These are phyloP conservation scores for Rhynchotus rufescens DNA, from an alignment of 2,797 vertebrate genomes.

Conservation along the genomic window DNA sequence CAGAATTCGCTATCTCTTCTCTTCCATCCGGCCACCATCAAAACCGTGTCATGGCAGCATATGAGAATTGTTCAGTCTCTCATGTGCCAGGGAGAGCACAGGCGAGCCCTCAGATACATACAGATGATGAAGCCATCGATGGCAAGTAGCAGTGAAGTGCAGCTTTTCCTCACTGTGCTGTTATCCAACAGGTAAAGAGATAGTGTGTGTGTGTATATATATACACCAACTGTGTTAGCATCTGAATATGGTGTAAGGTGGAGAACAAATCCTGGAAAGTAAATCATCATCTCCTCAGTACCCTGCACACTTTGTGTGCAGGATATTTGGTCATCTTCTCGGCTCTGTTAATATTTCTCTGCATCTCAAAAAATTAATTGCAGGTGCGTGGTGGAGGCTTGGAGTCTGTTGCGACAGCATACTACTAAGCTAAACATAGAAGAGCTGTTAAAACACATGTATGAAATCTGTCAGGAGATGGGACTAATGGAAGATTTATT, in stretches of 20 bases:
- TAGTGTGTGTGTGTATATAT: too few relatives aligned
- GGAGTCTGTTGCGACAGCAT: slow-evolving; percentile 88
- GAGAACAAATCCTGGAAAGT: neutral
- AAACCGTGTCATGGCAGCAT: slow-evolving; percentile 90
- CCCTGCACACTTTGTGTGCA: neutral
- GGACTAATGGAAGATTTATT: slow-evolving; percentile 93
- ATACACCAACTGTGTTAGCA: accelerated
- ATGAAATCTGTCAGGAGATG: slow-evolving; percentile 91
- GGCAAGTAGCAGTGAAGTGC: slow-evolving; percentile 83
- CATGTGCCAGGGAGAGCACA: slow-evolving; percentile 91
- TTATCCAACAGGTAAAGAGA: slow-evolving; percentile 89
- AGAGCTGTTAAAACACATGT: slow-evolving; percentile 88
- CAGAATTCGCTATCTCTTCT: slow-evolving; percentile 92
- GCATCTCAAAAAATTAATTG: neutral
- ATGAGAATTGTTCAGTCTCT: slow-evolving; percentile 89
- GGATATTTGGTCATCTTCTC: neutral
- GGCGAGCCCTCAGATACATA: slow-evolving; percentile 89
- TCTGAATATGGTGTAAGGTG: neutral
- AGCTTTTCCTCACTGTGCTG: slow-evolving; percentile 89
- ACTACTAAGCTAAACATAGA: slow-evolving; percentile 83
- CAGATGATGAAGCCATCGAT: slow-evolving; percentile 87
- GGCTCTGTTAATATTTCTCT: neutral
- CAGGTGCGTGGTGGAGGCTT: slow-evolving; percentile 93
- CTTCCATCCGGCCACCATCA: slow-evolving; percentile 90
- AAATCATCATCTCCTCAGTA: neutral